phyloP scores from a whole-genome alignment of 2,113 vertebrate genomes.

The Malurus cyaneus region DNA sequence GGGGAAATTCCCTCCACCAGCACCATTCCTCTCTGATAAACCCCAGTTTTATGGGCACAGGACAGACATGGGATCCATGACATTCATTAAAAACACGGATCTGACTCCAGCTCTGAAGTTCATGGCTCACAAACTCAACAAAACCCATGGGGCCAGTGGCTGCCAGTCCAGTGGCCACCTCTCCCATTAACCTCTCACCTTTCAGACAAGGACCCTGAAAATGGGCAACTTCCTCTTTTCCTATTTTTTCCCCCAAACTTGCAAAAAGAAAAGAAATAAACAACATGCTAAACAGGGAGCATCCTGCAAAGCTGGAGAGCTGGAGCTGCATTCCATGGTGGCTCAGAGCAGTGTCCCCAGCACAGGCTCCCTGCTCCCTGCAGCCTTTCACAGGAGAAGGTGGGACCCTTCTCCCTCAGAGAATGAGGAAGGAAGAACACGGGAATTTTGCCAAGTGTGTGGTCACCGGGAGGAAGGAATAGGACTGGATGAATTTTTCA shows the following conservation, averaged over 20 bases:
- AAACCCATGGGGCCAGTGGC: background rate
- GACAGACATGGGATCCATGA: background rate
- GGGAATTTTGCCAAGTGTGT: background rate
- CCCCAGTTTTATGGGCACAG: accelerated
- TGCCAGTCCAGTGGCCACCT: background rate
- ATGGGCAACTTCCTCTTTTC: background rate
- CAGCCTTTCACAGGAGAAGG: accelerated
- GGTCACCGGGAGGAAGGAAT: slow-evolving; percentile 36
- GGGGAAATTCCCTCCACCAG: background rate
- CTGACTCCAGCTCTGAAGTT: background rate
- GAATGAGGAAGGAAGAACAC: slow-evolving; percentile 18
- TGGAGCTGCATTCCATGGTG: accelerated
- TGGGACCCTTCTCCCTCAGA: background rate
- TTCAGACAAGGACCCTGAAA: background rate
- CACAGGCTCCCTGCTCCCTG: background rate
- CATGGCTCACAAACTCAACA: background rate
- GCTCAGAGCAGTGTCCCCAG: background rate
- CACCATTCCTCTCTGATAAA: accelerated
- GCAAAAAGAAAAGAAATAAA: background rate
- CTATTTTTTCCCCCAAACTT: accelerated
- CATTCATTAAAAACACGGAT: accelerated
- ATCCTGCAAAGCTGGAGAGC: background rate
- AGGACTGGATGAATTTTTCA: background rate
- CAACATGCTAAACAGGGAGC: background rate
- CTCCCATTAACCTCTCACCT: background rate